phyloP scores from a whole-genome alignment of 2,113 vertebrate species.

The Tupaia tana region DNA sequence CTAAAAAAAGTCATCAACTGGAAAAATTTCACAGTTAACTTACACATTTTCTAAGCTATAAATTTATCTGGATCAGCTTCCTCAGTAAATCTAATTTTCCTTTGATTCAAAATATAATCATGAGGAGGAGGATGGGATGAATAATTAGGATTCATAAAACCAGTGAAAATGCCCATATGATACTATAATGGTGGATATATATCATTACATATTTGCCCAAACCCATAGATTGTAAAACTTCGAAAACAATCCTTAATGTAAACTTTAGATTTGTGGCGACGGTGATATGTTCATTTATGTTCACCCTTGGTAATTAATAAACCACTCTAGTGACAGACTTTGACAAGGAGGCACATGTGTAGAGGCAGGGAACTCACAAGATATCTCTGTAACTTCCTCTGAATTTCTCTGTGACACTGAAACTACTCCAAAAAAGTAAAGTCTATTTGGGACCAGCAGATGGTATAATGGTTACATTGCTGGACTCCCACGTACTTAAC shows the following conservation, averaged over 20 bases:
- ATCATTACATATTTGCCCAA: no score
- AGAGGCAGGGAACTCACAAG: rapidly evolving
- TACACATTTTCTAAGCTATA: conserved; percentile 25
- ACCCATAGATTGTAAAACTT: neutral
- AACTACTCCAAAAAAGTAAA: neutral
- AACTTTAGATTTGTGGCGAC: neutral
- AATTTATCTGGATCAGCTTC: neutral
- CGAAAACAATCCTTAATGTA: neutral
- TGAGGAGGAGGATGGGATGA: neutral
- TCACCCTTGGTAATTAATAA: neutral
- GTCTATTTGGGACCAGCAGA: neutral
- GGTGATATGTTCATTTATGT: neutral
- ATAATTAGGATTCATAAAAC: neutral
- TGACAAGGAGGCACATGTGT: neutral
- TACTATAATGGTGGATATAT: no score
- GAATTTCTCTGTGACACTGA: neutral
- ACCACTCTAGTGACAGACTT: neutral
- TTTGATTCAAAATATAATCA: neutral
- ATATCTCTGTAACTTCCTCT: neutral
- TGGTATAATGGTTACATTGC: no score
- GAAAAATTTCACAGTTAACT: conserved; percentile 55
- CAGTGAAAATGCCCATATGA: neutral
- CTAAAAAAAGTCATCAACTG: conserved; percentile 1
- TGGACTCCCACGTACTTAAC: no score
- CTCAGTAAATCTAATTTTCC: neutral